Evolutionary conservation across 2,888 invertebrate species (phyloP).

Genomic region (Nebria salina): DNA sequence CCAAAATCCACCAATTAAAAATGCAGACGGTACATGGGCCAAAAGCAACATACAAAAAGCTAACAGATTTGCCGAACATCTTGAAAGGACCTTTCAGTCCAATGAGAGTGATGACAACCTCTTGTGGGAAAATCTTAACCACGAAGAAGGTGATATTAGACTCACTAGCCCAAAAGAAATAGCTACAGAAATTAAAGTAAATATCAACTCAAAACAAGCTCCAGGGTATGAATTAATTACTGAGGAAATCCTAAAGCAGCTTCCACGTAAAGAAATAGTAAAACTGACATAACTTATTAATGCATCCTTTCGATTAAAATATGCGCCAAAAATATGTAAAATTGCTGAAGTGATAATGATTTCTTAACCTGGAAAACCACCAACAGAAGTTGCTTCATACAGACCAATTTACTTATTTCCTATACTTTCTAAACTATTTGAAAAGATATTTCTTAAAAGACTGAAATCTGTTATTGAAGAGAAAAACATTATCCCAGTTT

Average conservation of each 20-base stretch:
- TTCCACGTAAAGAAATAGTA: constrained; percentile 21
- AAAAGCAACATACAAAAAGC: constrained; percentile 28
- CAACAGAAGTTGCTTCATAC: constrained; percentile 48
- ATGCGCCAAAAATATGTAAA: constrained; percentile 48
- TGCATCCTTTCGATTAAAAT: constrained; percentile 47
- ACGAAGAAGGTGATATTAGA: constrained; percentile 20
- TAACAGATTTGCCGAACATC: constrained; percentile 33
- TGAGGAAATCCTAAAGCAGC: constrained; percentile 48
- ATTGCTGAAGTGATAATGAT: constrained; percentile 51
- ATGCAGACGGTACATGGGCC: constrained; percentile 29
- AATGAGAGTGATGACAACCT: constrained; percentile 18
- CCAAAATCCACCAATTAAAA: constrained; percentile 15
- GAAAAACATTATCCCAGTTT: constrained; percentile 14
- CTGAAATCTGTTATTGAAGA: constrained; percentile 30
- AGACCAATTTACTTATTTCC: constrained; percentile 50
- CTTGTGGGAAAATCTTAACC: constrained; percentile 4
- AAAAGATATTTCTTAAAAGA: constrained; percentile 48
- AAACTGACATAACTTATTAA: constrained; percentile 7
- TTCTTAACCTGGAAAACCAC: constrained; percentile 48
- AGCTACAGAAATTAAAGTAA: not conserved
- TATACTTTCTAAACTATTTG: constrained; percentile 49
- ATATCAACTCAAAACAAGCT: constrained; percentile 26
- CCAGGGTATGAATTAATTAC: constrained; percentile 51
- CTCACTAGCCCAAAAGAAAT: constrained; percentile 22
- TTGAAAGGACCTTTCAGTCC: not conserved